Conservation (phyloP, 2,797 vertebrate genomes). For the Coregonus sp. region DNA sequence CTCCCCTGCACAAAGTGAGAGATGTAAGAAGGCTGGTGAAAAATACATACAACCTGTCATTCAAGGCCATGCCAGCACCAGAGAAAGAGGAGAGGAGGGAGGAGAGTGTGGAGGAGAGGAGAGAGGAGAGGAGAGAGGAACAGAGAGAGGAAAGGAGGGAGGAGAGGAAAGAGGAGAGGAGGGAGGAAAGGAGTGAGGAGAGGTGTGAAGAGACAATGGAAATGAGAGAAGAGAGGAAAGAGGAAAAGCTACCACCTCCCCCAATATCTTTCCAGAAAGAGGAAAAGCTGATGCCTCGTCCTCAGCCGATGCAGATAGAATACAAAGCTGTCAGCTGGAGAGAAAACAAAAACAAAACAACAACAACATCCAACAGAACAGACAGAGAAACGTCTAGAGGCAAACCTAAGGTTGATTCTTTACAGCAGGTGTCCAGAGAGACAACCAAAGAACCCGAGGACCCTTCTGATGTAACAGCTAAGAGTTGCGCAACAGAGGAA, state of each 20-base stretch:
- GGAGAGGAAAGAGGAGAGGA: slow-evolving; percentile 9
- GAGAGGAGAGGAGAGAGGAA: background rate
- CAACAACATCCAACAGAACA: slow-evolving; percentile 4
- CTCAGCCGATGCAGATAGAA: slow-evolving; percentile 77
- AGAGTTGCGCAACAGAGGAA: slow-evolving; percentile 34
- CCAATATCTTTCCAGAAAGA: slow-evolving; percentile 39
- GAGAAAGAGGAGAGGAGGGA: slow-evolving; percentile 20
- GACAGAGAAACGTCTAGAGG: slow-evolving; percentile 35
- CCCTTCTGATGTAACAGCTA: slow-evolving; percentile 26
- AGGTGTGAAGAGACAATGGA: slow-evolving; percentile 29
- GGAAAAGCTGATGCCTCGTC: slow-evolving; percentile 48
- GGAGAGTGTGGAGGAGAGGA: background rate
- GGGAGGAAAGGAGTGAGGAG: slow-evolving; percentile 13
- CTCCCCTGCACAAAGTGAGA: slow-evolving; percentile 81
- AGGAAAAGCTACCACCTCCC: slow-evolving; percentile 33
- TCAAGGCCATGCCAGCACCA: slow-evolving; percentile 61
- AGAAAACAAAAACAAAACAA: slow-evolving; percentile 64
- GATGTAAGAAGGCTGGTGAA: slow-evolving; percentile 89
- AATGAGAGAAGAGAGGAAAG: slow-evolving; percentile 19
- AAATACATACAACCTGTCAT: slow-evolving; percentile 86
- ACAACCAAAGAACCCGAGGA: slow-evolving; percentile 31
- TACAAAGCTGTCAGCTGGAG: slow-evolving; percentile 79
- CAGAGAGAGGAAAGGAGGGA: background rate
- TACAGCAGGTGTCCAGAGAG: slow-evolving; percentile 24
- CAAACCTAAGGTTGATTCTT: slow-evolving; percentile 30